Conservation (phyloP, 2,113 vertebrate genomes). For the Anoura caudifer region DNA sequence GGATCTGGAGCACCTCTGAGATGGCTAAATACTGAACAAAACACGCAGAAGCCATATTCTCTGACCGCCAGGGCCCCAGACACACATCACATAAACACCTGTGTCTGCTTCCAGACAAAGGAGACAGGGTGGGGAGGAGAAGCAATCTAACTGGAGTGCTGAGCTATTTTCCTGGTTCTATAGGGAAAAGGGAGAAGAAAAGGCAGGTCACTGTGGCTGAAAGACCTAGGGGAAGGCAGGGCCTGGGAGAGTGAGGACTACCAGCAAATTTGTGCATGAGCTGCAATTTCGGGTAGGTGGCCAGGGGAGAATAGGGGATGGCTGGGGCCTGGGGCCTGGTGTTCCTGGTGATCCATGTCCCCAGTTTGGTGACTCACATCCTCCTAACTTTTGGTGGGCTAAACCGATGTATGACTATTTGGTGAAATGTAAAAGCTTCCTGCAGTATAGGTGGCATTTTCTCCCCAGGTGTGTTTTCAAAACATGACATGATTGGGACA, state of each 20-base stretch:
- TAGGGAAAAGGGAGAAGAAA: neutral
- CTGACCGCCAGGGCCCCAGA: neutral
- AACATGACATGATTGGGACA: neutral
- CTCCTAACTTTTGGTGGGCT: neutral
- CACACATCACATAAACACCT: slow-evolving; percentile 3
- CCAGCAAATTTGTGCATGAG: neutral
- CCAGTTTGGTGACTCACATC: neutral
- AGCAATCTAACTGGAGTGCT: neutral
- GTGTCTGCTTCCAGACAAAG: neutral
- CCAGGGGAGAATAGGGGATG: neutral
- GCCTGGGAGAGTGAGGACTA: neutral
- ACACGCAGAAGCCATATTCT: neutral
- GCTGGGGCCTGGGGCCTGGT: neutral
- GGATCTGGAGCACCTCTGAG: slow-evolving; percentile 33
- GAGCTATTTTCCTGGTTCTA: neutral
- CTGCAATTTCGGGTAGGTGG: neutral
- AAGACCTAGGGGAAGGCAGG: neutral
- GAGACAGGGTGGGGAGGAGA: neutral
- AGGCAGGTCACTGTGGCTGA: neutral
- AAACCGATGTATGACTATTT: neutral
- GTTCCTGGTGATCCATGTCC: neutral
- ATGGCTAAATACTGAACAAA: slow-evolving; percentile 38
- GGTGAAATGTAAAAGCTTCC: neutral
- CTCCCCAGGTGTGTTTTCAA: neutral
- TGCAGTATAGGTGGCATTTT: neutral